Base-by-base conservation (phyloP, 2,113 vertebrate species). In the Muntiacus reevesi region DNA sequence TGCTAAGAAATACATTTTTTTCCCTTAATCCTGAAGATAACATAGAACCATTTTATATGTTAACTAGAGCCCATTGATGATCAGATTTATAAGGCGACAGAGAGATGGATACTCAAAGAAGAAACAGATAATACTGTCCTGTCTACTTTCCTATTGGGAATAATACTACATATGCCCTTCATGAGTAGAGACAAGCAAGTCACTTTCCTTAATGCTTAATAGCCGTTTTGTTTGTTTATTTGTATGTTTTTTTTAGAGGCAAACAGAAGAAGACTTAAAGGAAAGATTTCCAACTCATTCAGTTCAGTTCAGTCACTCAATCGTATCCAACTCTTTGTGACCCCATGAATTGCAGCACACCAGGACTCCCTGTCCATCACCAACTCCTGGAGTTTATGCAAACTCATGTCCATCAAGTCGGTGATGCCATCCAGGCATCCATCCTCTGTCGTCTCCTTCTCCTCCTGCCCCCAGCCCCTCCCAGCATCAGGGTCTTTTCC, bases 311-410 rank as follows among this genome's bases (percentile, higher is more conserved):
- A 45, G 45, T 50, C 1, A 1, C 12, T 50, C 47, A 50, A 3
- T 14, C 3, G 12, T 50, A 0, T 50, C 47, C 3, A 1, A 50
- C 47, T 50, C 47, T 50, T 50, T 50, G 10, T 0, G 47, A 50
- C 47, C 47, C 12, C 47, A 50, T 50, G 47, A 50, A 50, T 50
- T 1, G 1, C 47, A 50, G 12, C 47, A 50, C 47, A 0, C 2
- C 47, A 50, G 47, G 47, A 1, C 0, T 50, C 47, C 47, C 47
- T 50, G 12, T 50, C 47, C 47, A 50, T 50, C 12, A 50, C 47
- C 47, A 50, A 50, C 12, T 50, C 1, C 47, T 1, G 12, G 0
- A 50, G 47, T 50, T 50, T 50, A 50, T 3, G 3, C 12, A 50
- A 50, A 50, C 47, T 50, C 12, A 50, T 50, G 47, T 50, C 47